Conservation (phyloP, 2,797 vertebrate species). For the Ispidina picta region DNA sequence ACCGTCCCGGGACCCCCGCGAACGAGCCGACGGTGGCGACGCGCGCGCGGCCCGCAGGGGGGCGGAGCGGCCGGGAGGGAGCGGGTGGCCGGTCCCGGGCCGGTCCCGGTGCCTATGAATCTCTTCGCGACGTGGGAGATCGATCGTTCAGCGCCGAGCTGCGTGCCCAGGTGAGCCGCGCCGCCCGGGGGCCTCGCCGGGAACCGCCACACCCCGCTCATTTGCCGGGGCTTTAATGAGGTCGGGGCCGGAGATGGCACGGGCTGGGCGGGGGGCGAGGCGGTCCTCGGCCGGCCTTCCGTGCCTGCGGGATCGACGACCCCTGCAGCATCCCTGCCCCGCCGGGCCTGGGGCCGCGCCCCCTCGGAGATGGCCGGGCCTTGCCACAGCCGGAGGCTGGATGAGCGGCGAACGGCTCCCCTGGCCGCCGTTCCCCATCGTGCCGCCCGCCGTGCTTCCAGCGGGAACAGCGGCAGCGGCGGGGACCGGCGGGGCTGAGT, state of each 20-base stretch:
- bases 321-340: neutral
- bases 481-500: neutral
- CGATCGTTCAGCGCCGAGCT: constrained; percentile 84
- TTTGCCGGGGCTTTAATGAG: neutral
- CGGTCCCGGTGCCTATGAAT: constrained; percentile 90
- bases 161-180: constrained; percentile 20
- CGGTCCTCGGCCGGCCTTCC: too few relatives aligned
- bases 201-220: neutral
- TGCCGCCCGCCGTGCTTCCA: neutral
- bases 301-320: neutral
- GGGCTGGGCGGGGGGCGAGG: neutral
- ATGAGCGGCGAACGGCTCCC: neutral
- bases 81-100: neutral
- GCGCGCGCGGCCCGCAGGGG: too few relatives aligned
- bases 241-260: neutral
- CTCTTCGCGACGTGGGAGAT: constrained; percentile 94
- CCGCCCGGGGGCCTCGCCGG: neutral
- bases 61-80: too few relatives aligned
- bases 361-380: neutral
- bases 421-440: neutral
- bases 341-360: neutral
- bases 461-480: neutral
- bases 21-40: neutral
- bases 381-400: neutral
- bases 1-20: too few relatives aligned